These are phyloP conservation scores for Drosophila recens DNA, from an alignment of 2,888 invertebrate genomes.

Conservation along the genomic window DNA sequence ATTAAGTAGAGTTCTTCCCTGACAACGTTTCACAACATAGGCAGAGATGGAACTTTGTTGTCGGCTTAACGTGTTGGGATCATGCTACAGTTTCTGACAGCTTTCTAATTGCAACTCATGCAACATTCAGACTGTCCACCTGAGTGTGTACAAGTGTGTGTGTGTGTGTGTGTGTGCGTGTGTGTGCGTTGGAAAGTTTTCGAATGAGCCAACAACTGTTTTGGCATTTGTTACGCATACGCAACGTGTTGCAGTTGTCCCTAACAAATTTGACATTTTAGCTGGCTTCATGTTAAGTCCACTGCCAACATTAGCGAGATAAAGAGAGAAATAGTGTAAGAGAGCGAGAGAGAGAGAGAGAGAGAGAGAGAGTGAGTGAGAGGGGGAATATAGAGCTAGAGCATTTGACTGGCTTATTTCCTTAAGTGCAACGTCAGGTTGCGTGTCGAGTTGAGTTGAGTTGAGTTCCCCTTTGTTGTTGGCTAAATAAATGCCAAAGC, in stretches of 20 bases:
- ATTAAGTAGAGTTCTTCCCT: slow-evolving; percentile 11
- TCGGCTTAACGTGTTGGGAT: slow-evolving; percentile 32
- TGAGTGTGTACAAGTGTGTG: background rate
- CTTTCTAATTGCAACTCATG: slow-evolving; percentile 59
- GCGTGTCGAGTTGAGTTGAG: slow-evolving; percentile 36
- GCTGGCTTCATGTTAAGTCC: slow-evolving; percentile 11
- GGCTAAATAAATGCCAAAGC: slow-evolving; percentile 69
- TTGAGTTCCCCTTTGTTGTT: slow-evolving; percentile 24
- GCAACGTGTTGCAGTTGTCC: slow-evolving; percentile 39
- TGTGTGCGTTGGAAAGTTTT: slow-evolving; percentile 9
- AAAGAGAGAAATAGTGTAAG: background rate
- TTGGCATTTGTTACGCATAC: slow-evolving; percentile 58
- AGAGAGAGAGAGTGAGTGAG: no score
- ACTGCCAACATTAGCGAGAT: slow-evolving; percentile 5
- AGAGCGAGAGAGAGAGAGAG: background rate
- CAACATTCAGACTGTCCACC: slow-evolving; percentile 31
- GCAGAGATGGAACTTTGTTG: slow-evolving; percentile 12
- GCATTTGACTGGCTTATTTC: slow-evolving; percentile 62
- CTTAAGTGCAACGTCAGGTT: slow-evolving; percentile 75
- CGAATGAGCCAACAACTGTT: no score
- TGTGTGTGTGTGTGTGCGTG: no score
- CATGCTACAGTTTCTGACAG: slow-evolving; percentile 30
- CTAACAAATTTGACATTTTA: slow-evolving; percentile 41
- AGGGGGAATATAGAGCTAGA: background rate
- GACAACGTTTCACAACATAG: background rate